phyloP scores from a whole-genome alignment of 2,888 invertebrate genomes.

The Didymodactylos carnosus region DNA sequence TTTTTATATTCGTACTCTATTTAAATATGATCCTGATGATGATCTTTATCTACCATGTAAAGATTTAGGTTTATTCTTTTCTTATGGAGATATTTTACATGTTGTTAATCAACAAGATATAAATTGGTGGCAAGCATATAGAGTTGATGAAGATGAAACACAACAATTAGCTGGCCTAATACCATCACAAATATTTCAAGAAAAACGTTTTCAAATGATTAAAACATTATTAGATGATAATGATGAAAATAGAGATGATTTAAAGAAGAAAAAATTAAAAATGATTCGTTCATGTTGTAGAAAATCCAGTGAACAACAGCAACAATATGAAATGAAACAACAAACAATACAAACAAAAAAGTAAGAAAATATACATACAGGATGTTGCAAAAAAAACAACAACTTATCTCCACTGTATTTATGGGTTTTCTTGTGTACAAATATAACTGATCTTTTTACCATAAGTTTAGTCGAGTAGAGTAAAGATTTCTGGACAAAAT shows the following conservation, averaged over 20 bases:
- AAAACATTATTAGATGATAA: not conserved
- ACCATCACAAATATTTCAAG: constrained; percentile 8
- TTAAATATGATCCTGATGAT: constrained; percentile 2
- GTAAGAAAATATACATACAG: too few species aligned
- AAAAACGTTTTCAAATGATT: not conserved
- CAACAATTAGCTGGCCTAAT: constrained; percentile 31
- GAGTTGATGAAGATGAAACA: not conserved
- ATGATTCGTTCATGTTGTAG: not conserved
- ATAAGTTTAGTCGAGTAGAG: too few species aligned
- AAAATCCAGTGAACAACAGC: not conserved
- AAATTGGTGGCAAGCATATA: constrained; percentile 13
- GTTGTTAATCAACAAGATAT: constrained; percentile 3
- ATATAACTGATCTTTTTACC: too few species aligned
- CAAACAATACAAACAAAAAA: not conserved
- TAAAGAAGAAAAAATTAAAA: not conserved
- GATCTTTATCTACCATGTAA: constrained; percentile 12
- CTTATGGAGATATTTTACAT: constrained; percentile 2
- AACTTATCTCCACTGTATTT: too few species aligned
- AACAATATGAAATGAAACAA: not conserved
- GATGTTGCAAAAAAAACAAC: too few species aligned
- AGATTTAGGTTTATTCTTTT: constrained; percentile 9
- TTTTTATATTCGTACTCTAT: constrained; percentile 1
- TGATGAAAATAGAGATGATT: not conserved
- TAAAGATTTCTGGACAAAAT: too few species aligned
- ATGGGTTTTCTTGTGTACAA: too few species aligned